These are phyloP conservation scores for Rhopalosiphum padi DNA, from an alignment of 1,140 invertebrate genomes.

Conservation along the genomic window DNA sequence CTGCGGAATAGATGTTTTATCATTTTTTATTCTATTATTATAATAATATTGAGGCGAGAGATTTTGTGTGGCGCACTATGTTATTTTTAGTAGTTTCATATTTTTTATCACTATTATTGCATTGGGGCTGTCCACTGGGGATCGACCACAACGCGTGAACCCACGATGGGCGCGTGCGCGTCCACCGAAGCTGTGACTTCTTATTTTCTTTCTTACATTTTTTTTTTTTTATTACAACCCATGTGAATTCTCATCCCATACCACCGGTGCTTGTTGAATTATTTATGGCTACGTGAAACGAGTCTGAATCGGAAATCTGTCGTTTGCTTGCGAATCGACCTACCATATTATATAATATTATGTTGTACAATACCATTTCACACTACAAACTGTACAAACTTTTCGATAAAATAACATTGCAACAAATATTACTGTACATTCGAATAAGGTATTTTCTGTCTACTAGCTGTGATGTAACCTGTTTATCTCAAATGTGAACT, in stretches of 20 bases:
- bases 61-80: neutral
- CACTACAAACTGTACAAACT: neutral
- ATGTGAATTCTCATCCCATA: neutral
- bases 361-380: neutral
- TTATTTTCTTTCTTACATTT: neutral
- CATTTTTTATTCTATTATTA: neutral
- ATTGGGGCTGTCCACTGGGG: neutral
- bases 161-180: neutral
- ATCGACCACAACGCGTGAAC: neutral
- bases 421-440: neutral
- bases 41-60: neutral
- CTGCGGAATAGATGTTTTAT: neutral
- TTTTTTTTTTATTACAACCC: neutral
- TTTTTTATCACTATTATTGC: constrained; percentile 10
- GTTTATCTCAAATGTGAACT: neutral
- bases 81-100: neutral
- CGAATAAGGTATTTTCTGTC: neutral
- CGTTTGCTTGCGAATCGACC: neutral
- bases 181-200: neutral
- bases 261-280: neutral
- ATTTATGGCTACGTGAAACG: neutral
- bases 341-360: neutral
- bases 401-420: neutral
- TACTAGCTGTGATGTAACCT: neutral
- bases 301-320: neutral